Evolutionary conservation across 2,113 vertebrate species (phyloP), one percentile per base, ranked within the genome.

Genomic region (Patagioenas fasciata): DNA sequence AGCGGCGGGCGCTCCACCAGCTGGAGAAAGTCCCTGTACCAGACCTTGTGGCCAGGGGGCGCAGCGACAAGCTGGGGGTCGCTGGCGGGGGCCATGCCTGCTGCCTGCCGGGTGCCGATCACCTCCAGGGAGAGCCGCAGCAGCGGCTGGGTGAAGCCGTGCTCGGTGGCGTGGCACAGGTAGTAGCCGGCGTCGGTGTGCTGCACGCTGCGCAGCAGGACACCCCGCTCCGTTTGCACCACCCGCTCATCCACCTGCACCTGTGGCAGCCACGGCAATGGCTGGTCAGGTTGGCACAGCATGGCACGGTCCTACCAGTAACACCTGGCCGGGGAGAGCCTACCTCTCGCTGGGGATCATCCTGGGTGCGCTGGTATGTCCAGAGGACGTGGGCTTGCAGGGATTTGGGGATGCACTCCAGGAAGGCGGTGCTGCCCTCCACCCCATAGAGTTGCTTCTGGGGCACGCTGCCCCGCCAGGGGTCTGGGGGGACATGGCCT

Each of bases 21-120:
- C 96, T 99, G 99, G 97, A 99, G 98, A 96, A 99, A 99, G 98
- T 99, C 99, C 67, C 97, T 98, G 97, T 99, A 99, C 99, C 99
- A 99, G 65, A 99, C 97, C 95, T 99, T 99, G 80, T 97, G 99
- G 51, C 98, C 97, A 11, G 97, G 96, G 20, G 97, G 77, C 1
- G 88, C 85, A 0, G 80, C 94, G 1, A 97, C 0, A 4, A 92
- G 97, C 16, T 85, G 93, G 23, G 72, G 48, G 14, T 97, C 97
- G 72, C 88, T 80, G 0, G 65, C 58, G 19, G 97, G 86, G 6
- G 96, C 93, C 88, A 91, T 91, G 38, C 97, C 91, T 8, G 97
- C 95, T 0, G 98, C 96, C 54, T 98, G 98, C 71, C 95, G 79
- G 23, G 98, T 96, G 4, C 98, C 84, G 57, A 99, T 96, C 32